Evolutionary conservation across 2,113 vertebrate genomes (phyloP), one percentile per base, ranked within the genome.

Genomic region (Rhabdomys dilectus): DNA sequence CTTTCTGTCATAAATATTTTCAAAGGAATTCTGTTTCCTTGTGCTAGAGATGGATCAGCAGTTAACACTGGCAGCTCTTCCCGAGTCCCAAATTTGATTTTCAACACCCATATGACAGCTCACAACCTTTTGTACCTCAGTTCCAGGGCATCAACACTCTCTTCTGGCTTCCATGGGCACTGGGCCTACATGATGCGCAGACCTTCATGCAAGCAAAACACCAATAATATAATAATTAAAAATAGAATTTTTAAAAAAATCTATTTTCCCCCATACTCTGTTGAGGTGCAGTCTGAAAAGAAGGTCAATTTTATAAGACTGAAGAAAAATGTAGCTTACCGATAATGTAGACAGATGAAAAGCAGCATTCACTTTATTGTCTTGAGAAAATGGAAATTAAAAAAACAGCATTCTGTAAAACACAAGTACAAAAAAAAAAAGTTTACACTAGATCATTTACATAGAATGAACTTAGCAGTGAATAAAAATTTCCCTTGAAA

Each of bases 381-480:
- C 82, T 66, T 89, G 82, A 95, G 51, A 72, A 85, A 85, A 82
- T 92, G 36, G 70, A 80, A n/a, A 76, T 70, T 62, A 66, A 39
- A 81, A 78, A 58, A 66, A 66, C 0, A 26, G 12, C n/a, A 17
- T 80, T 92, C 96, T 96, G 16, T 60, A 93, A 94, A 86, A 96
- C 58, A 96, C 5, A 94, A 92, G 56, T 0, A 75, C 15, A 90
- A 78, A 64, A 82, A 56, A 64, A 64, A 26, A 66, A 31, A 1
- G 26, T 78, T 45, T 36, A 91, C 56, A 51, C 36, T 13, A 78
- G 45, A 60, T 85, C 64, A 94, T 70, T 88, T 93, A 93, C 42
- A 92, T 6, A 34, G 2, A 87, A 68, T 22, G 2, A 15, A 86
- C n/a, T 66, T 86, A 64, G 45, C 24, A 84, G 22, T 62, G 39